Percentiles rank a stretch among this genome's conserved stretches.
Evolutionary conservation across 2,113 vertebrate genomes (phyloP).

Genomic region (Toxotes chatareus): DNA sequence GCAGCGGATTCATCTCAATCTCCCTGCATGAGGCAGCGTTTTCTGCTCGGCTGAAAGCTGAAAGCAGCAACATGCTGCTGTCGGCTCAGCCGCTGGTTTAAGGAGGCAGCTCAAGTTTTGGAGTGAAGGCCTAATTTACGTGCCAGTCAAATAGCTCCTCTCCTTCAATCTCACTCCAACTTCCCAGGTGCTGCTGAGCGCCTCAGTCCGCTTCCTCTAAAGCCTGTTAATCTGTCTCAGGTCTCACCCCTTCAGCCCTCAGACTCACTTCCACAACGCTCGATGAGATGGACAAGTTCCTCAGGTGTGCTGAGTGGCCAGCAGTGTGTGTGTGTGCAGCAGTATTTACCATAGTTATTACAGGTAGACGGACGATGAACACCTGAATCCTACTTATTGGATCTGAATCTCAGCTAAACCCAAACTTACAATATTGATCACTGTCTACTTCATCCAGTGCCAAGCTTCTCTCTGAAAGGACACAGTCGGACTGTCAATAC

Average conservation of each 20-base stretch:
- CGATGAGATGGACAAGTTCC: neutral
- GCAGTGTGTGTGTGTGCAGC: neutral
- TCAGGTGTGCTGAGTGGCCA: neutral
- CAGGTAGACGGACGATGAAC: neutral
- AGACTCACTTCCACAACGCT: accelerated
- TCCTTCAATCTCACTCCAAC: slow-evolving; percentile 1
- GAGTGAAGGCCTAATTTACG: slow-evolving; percentile 6
- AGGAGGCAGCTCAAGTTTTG: slow-evolving; percentile 5
- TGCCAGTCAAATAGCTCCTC: neutral
- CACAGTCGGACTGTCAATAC: neutral
- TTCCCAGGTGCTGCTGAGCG: neutral
- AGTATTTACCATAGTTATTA: neutral
- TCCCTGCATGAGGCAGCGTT: neutral
- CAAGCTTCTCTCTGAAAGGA: too few species aligned
- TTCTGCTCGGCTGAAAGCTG: neutral
- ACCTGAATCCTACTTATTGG: too few species aligned
- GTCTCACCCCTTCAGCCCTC: neutral
- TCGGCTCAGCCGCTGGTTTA: accelerated
- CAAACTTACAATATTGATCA: neutral
- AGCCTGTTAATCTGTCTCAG: neutral
- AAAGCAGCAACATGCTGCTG: neutral
- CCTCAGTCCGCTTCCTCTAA: neutral
- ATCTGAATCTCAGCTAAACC: too few species aligned
- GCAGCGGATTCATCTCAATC: neutral
- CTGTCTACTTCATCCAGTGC: neutral